A percentile compares a stretch with the other conserved stretches of the same genome.
phyloP scores from a whole-genome alignment of 2,113 vertebrate genomes.

The Alectura lathami region DNA sequence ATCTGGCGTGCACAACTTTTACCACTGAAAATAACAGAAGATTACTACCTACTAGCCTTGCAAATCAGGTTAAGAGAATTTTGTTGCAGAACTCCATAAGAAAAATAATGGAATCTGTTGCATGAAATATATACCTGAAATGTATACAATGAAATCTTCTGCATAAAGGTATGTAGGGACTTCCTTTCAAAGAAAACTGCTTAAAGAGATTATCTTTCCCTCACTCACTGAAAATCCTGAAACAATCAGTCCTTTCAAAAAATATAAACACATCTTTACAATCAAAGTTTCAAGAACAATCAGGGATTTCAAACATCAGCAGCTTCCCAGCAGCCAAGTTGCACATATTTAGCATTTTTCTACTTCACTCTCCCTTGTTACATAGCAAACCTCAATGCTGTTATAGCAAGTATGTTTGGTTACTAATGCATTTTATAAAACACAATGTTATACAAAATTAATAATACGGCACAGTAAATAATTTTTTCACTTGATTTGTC shows the following conservation, averaged over 20 bases:
- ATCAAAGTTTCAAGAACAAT: neutral
- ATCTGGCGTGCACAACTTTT: constrained; percentile 17
- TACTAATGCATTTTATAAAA: neutral
- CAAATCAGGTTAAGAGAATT: constrained; percentile 15
- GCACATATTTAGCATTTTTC: constrained; percentile 27
- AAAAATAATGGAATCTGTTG: neutral
- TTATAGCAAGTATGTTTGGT: neutral
- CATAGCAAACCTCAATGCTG: neutral
- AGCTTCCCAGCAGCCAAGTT: neutral
- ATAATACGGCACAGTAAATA: neutral
- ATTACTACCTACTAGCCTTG: constrained; percentile 7
- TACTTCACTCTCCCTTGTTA: neutral
- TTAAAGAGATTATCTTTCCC: neutral
- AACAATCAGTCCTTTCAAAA: neutral
- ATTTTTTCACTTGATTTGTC: neutral
- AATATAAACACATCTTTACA: neutral
- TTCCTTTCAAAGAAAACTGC: neutral
- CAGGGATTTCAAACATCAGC: constrained; percentile 4
- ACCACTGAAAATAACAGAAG: neutral
- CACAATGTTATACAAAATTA: neutral
- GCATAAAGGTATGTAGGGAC: neutral
- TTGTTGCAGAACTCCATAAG: neutral
- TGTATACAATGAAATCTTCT: neutral
- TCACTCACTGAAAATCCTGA: neutral
- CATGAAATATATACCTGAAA: neutral